Conservation (phyloP, 2,113 vertebrate genomes). For the Coracopsis vasa region DNA sequence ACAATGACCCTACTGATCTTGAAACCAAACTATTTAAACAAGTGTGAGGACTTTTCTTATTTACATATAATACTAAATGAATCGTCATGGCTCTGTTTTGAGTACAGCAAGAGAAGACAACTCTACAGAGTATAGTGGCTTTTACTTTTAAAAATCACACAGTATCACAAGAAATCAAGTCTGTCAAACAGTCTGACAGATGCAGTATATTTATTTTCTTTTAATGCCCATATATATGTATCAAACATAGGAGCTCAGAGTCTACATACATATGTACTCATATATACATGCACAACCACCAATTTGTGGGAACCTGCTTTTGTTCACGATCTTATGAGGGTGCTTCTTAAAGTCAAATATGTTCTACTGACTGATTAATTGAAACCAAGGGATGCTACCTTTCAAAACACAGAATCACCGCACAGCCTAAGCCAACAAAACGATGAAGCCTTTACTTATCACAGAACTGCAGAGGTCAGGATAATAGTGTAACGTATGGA, state of each 20-base stretch:
- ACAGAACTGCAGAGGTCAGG: conserved; percentile 27
- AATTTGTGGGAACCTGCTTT: not conserved
- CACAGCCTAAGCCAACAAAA: not conserved
- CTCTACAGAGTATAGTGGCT: not conserved
- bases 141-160: not conserved
- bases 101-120: not conserved
- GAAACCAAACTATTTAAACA: not conserved
- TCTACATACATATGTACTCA: not conserved
- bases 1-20: not conserved
- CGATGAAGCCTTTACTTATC: not conserved
- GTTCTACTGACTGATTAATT: not conserved
- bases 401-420: not conserved
- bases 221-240: accelerated
- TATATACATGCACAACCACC: not conserved
- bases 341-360: not conserved
- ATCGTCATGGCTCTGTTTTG: not conserved
- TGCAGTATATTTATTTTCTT: not conserved
- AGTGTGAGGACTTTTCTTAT: not conserved
- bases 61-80: not conserved
- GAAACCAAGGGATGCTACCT: not conserved
- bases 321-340: not conserved
- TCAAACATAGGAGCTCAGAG: not conserved
- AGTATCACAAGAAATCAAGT: not conserved
- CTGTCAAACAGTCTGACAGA: not conserved
- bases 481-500: not conserved